A percentile compares a stretch with the other conserved stretches of the same genome.
Conservation (phyloP, 2,888 invertebrate species). For the Drosophila conformis region DNA sequence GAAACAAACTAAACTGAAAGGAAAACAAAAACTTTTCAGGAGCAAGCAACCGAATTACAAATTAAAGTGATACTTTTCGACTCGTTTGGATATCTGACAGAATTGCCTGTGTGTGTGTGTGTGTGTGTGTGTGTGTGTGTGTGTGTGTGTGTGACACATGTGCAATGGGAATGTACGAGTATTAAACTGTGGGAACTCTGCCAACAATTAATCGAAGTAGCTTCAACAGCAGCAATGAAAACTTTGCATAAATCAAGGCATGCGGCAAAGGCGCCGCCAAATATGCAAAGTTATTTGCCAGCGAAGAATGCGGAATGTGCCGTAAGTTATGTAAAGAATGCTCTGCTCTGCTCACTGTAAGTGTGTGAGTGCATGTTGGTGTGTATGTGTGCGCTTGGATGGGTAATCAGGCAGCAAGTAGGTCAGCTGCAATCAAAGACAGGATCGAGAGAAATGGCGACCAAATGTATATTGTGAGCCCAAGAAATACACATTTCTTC, state of each 20-base stretch:
- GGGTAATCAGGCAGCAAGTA: slow-evolving; percentile 79
- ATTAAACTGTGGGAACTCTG: slow-evolving; percentile 35
- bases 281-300: slow-evolving; percentile 75
- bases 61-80: slow-evolving; percentile 59
- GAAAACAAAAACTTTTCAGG: slow-evolving; percentile 63
- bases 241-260: slow-evolving; percentile 74
- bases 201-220: slow-evolving; percentile 73
- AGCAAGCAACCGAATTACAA: slow-evolving; percentile 48
- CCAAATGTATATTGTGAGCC: slow-evolving; percentile 66
- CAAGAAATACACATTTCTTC: slow-evolving; percentile 40
- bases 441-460: slow-evolving; percentile 65
- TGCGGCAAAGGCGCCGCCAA: slow-evolving; percentile 63
- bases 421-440: slow-evolving; percentile 78
- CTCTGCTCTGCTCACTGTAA: slow-evolving; percentile 26
- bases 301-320: slow-evolving; percentile 69
- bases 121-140: slow-evolving; percentile 11
- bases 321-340: slow-evolving; percentile 71
- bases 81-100: not conserved
- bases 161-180: slow-evolving; percentile 31
- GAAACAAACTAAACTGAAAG: slow-evolving; percentile 48
- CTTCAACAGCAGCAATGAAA: slow-evolving; percentile 37
- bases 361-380: not conserved
- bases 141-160: slow-evolving; percentile 23
- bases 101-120: slow-evolving; percentile 24
- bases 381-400: slow-evolving; percentile 26